Base-by-base conservation (phyloP, 23 tunicate genomes). In the Phallusia fumigata region DNA sequence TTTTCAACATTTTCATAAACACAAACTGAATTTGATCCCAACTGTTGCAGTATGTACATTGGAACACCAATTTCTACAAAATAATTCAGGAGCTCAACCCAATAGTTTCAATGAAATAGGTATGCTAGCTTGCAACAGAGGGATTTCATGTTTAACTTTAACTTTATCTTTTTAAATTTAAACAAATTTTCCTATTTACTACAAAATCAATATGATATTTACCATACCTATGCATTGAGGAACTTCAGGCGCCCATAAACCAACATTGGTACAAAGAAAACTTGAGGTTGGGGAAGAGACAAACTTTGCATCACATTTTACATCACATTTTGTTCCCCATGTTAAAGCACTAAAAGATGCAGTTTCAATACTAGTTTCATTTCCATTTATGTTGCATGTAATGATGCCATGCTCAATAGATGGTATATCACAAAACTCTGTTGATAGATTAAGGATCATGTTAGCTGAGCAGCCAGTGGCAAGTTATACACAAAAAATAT, bases 151-250 rank as follows among this genome's bases (percentile, higher is more conserved):
- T n/a, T n/a, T n/a, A n/a, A n/a, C n/a, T n/a, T n/a, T n/a, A n/a
- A n/a, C n/a, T n/a, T n/a, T n/a, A n/a, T n/a, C n/a, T n/a, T n/a
- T n/a, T n/a, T n/a, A n/a, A n/a, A n/a, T n/a, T n/a, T 40, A 10
- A 40, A 40, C 47, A 40, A 40, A 40, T 40, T 40, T 40, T 40
- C 47, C 5, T 40, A 40, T 5, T 40, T 5, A 40, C 8, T 10
- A 40, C 5, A 40, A 40, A 40, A 40, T 40, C n/a, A n/a, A n/a
- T n/a, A n/a, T n/a, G n/a, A n/a, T n/a, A n/a, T n/a, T n/a, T n/a
- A n/a, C n/a, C n/a, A n/a, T n/a, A n/a, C 96, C 87, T 26, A 86
- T 44, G 49, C 96, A 91, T 19, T 79, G 74, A n/a, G 96, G 96
- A 33, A 91, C 64, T 35, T 52, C 78, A 0, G 96, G 96, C 50